Evolutionary conservation across 2,888 invertebrate genomes (phyloP).

Genomic region (Campoletis raptor): DNA sequence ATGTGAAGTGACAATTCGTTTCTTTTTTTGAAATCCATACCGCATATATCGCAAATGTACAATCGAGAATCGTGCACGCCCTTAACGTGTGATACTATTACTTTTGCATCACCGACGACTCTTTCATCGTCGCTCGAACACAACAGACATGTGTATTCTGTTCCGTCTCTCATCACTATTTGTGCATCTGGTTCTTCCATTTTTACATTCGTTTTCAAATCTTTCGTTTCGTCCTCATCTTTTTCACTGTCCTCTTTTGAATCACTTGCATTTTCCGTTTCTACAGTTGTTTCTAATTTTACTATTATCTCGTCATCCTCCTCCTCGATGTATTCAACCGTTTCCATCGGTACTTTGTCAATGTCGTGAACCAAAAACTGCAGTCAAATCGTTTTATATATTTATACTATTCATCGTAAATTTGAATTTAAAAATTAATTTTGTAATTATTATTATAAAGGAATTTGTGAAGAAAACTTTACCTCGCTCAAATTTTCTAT

Average conservation of each 20-base stretch:
- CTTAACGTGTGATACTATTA: constrained; percentile 88
- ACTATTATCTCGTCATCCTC: constrained; percentile 42
- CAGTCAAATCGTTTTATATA: background rate
- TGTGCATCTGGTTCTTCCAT: constrained; percentile 50
- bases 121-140: constrained; percentile 85
- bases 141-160: constrained; percentile 86
- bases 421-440: background rate
- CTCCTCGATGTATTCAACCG: constrained; percentile 54
- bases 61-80: constrained; percentile 87
- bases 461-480: background rate
- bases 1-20: constrained; percentile 89
- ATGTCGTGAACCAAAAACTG: constrained; percentile 59
- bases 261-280: background rate
- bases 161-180: constrained; percentile 82
- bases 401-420: background rate
- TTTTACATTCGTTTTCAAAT: constrained; percentile 31
- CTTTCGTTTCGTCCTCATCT: constrained; percentile 6
- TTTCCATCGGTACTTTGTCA: constrained; percentile 53
- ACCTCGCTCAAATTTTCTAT: constrained; percentile 54
- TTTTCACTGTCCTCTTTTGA: constrained; percentile 13
- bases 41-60: constrained; percentile 91
- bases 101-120: constrained; percentile 86
- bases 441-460: no score
- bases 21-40: constrained; percentile 88
- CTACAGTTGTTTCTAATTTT: background rate